phyloP scores from a whole-genome alignment of 2,888 invertebrate genomes.

The Timema podura region DNA sequence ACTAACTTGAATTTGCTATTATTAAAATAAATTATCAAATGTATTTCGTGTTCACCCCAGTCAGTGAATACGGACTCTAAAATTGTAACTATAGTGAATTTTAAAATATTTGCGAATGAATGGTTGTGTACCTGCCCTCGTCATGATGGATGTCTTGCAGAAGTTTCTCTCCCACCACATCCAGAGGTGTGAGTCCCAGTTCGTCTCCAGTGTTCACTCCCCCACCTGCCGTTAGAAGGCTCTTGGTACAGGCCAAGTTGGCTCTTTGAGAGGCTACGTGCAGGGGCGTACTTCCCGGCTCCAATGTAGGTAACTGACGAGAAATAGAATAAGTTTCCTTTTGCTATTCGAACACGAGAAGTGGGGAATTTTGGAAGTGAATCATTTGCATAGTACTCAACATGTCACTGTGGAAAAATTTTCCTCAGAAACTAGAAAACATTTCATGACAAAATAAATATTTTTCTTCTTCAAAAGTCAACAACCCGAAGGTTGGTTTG shows the following conservation, averaged over 20 bases:
- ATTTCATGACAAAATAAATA: too few species aligned
- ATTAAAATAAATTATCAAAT: too few species aligned
- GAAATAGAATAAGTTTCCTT: background rate
- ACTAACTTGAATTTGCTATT: too few species aligned
- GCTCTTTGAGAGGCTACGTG: constrained; percentile 56
- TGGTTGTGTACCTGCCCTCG: too few species aligned
- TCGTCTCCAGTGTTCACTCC: constrained; percentile 47
- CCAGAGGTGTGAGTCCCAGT: constrained; percentile 49
- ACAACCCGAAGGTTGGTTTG: too few species aligned
- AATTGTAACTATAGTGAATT: too few species aligned
- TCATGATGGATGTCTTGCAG: background rate
- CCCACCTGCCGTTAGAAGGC: constrained; percentile 51
- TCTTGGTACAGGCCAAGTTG: constrained; percentile 48
- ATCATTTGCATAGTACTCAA: background rate
- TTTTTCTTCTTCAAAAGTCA: too few species aligned
- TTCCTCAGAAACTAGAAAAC: too few species aligned
- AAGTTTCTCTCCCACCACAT: constrained; percentile 48
- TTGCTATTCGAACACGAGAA: background rate
- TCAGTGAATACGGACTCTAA: too few species aligned
- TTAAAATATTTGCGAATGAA: too few species aligned
- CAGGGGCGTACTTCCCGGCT: constrained; percentile 56
- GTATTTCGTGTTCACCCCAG: too few species aligned
- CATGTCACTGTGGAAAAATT: background rate
- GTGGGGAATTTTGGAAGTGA: background rate
- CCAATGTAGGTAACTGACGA: constrained; percentile 46